phyloP scores from a whole-genome alignment of 2,888 invertebrate species.

The Caenorhabditis drosophilae region DNA sequence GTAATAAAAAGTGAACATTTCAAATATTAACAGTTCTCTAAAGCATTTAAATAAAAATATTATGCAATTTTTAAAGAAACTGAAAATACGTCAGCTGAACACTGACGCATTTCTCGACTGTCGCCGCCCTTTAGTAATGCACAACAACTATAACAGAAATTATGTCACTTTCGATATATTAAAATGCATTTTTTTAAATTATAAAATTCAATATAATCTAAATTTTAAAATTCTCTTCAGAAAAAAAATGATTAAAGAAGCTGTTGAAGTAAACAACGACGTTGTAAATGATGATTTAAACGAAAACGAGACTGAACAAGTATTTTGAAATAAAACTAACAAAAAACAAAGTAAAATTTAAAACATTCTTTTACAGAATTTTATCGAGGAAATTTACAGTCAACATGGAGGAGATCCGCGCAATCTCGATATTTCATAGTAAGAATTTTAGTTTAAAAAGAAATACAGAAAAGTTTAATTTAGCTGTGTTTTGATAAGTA shows the following conservation, averaged over 20 bases:
- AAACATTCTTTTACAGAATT: slow-evolving; percentile 10
- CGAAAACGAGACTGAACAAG: neutral
- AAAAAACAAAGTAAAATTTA: neutral
- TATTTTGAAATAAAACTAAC: neutral
- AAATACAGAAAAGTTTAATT: slow-evolving; percentile 2
- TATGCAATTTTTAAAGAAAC: no score
- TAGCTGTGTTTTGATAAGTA: slow-evolving; percentile 34
- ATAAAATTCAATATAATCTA: no score
- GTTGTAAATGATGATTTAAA: neutral
- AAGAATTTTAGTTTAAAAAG: slow-evolving; percentile 3
- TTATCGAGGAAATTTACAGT: slow-evolving; percentile 12
- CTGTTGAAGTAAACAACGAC: neutral
- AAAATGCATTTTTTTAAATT: no score
- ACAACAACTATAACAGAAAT: neutral
- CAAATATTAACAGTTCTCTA: no score
- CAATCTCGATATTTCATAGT: slow-evolving; percentile 18
- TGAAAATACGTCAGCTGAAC: neutral
- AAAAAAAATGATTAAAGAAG: neutral
- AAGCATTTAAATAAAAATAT: no score
- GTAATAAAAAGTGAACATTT: no score
- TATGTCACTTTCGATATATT: neutral
- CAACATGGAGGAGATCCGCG: slow-evolving; percentile 36
- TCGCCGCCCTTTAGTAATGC: slow-evolving; percentile 8
- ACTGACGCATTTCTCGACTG: slow-evolving; percentile 12
- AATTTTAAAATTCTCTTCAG: neutral